Evolutionary conservation across 2,888 invertebrate genomes (phyloP).

Genomic region (Agrotis ipsilon): DNA sequence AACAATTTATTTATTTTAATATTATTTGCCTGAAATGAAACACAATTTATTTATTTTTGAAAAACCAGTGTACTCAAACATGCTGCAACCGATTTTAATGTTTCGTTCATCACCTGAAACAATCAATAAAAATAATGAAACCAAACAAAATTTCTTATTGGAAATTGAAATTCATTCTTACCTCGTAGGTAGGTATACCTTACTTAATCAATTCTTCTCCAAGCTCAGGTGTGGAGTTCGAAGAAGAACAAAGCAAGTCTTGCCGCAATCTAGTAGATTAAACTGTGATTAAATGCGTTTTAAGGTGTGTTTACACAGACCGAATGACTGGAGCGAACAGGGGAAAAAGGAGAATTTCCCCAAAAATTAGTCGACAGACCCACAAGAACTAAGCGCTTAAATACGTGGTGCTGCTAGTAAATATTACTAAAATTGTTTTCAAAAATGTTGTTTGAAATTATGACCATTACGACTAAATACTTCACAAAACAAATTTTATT

Average conservation of each 20-base stretch:
- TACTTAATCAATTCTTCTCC: constrained; percentile 39
- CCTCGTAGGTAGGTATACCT: not conserved
- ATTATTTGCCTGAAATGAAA: too few relatives aligned
- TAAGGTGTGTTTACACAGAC: constrained; percentile 52
- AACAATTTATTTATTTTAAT: too few relatives aligned
- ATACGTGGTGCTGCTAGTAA: too few relatives aligned
- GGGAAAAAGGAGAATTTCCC: not conserved
- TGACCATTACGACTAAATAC: too few relatives aligned
- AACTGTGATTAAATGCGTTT: constrained; percentile 83
- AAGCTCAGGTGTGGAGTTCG: constrained; percentile 45
- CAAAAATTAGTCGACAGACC: too few relatives aligned
- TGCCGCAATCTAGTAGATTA: constrained; percentile 80
- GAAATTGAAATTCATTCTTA: constrained; percentile 1
- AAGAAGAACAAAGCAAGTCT: constrained; percentile 65
- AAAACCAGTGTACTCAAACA: too few relatives aligned
- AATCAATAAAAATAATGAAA: not conserved
- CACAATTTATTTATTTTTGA: too few relatives aligned
- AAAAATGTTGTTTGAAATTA: too few relatives aligned
- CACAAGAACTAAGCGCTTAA: not conserved
- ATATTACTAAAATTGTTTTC: too few relatives aligned
- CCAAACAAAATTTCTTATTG: not conserved
- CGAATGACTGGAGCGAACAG: not conserved
- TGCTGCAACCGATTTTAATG: too few relatives aligned
- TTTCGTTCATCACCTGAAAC: not conserved
- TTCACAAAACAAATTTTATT: too few relatives aligned